Base-by-base conservation (phyloP, 2,797 vertebrate genomes). In the Manis pentadactyla region DNA sequence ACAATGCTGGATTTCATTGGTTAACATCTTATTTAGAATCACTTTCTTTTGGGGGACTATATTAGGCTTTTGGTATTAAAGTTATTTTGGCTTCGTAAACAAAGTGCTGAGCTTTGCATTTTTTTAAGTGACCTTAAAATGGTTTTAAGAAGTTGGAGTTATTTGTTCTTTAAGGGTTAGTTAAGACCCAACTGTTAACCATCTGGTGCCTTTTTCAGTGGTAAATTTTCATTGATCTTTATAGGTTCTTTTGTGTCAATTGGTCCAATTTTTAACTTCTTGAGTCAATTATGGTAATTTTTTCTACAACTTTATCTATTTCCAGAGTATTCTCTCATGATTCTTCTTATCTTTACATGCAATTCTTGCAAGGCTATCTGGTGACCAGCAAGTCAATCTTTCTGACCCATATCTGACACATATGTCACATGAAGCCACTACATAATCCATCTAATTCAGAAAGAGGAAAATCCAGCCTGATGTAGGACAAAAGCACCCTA, bases 201-300 rank as follows among this genome's bases (percentile, higher is more conserved):
- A 39, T n/a, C 63, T 74, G n/a, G 25, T 29, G 1, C 34, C 29
- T 79, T 77, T 73, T 93, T 66, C 53, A 77, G 9, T 49, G 12
- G 25, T 55, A 68, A 71, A 68, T 81, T 59, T 53, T 92, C 74
- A 82, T 42, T 46, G 46, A 69, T 7, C 42, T 75, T 77, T 78
- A 57, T 18, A 51, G 81, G 21, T 29, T 74, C n/a, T 69, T 34
- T 42, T 31, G 27, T 74, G 49, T 19, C 34, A 69, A 87, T 0
- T 59, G n/a, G n/a, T 78, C 21, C 93, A 74, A 78, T 92, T 85
- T 85, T 85, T 81, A 94, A 82, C 69, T 66, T 86, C 46, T 79
- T 66, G 9, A 71, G 61, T 90, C 73, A 85, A 69, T 69, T 77
- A 34, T 42, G 31, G 91, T 68, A 12, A 21, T 11, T 63, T 64